A percentile compares a stretch with the other conserved stretches of the same genome.
These are phyloP conservation scores for Circaetus cinerascens DNA, from an alignment of 2,113 vertebrate species.

Conservation along the genomic window DNA sequence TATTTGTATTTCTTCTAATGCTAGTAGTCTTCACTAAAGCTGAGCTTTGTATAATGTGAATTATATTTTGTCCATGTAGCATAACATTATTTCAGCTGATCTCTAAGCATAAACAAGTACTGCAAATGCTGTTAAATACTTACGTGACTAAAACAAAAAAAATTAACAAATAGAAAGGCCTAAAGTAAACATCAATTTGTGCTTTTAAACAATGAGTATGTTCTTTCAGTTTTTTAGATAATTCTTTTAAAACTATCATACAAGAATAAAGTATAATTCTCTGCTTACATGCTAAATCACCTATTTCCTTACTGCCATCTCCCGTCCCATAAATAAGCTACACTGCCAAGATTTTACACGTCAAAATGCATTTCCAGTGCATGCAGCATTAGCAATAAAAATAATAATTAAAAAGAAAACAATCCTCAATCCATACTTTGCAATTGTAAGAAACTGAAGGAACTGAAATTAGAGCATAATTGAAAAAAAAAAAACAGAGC, in stretches of 20 bases:
- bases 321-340: neutral
- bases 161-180: neutral
- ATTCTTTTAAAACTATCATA: neutral
- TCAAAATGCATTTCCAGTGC: neutral
- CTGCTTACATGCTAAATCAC: neutral
- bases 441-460: neutral
- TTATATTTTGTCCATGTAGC: neutral
- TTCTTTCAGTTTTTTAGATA: neutral
- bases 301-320: neutral
- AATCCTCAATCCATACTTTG: neutral
- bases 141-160: accelerated
- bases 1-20: neutral
- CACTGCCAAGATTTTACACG: neutral
- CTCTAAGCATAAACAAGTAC: neutral
- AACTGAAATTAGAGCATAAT: neutral
- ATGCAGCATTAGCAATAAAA: neutral
- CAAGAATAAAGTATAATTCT: neutral
- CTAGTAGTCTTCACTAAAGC: neutral
- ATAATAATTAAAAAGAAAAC: neutral
- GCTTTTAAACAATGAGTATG: neutral
- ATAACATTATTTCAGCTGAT: neutral
- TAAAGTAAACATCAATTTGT: neutral
- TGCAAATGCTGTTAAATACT: neutral
- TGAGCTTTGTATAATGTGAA: neutral
- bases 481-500: neutral